Conservation (phyloP, 2,797 vertebrate genomes). For the Cygnus olor region DNA sequence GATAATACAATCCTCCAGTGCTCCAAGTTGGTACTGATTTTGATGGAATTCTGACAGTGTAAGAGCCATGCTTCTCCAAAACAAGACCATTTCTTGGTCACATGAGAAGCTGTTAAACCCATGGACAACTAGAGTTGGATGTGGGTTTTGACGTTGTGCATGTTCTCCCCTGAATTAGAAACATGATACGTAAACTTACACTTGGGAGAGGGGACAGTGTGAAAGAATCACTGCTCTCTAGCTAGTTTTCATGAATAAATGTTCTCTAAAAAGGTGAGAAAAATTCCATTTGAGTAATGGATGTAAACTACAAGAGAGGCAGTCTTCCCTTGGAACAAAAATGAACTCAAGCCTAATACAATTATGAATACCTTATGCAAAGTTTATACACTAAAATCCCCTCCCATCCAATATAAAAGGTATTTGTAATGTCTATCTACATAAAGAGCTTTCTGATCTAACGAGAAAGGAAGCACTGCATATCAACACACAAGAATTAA, state of each 20-base stretch:
- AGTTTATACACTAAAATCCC: background rate
- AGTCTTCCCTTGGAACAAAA: background rate
- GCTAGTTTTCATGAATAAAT: background rate
- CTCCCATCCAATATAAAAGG: background rate
- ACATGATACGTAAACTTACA: background rate
- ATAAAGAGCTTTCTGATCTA: background rate
- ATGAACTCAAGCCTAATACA: background rate
- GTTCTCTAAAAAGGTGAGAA: background rate
- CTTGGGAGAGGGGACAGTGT: background rate
- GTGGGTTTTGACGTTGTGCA: background rate
- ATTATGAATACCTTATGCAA: background rate
- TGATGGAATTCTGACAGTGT: background rate
- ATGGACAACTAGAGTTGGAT: background rate
- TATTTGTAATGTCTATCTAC: background rate
- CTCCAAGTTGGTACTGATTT: background rate
- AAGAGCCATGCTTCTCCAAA: background rate
- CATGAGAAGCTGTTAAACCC: background rate
- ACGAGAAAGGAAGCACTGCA: background rate
- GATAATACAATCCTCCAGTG: background rate
- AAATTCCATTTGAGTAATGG: background rate
- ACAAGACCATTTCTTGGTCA: background rate
- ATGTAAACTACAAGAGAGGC: background rate
- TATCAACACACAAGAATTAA: slow-evolving; percentile 2
- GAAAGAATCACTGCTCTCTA: slow-evolving; percentile 8
- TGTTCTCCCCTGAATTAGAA: background rate